Base-by-base conservation (phyloP, 2,888 invertebrate species). In the Macrosoma leucophasiata region DNA sequence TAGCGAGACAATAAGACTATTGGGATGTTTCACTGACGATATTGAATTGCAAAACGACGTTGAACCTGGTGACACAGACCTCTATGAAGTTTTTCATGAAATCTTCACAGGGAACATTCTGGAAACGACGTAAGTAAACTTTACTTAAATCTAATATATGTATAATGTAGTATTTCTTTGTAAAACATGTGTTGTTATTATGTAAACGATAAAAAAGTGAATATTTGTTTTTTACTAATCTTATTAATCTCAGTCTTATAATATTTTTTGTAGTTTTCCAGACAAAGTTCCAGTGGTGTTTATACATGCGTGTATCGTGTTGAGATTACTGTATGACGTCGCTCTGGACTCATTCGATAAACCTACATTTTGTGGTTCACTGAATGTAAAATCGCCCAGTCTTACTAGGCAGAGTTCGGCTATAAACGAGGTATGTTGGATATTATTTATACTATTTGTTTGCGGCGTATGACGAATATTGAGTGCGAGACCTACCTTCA, bases 291-390 rank as follows among this genome's bases (percentile, higher is more conserved):
- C 96, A 4, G 87, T 90, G 28, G 88, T 91, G 3, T 84, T 97
- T 46, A 88, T 92, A 10, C 94, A 95, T 59, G 92, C 94, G 1
- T 93, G 95, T 61, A 87, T 96, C 25, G 88, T 98, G 26, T 87
- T 97, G 52, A 88, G 98, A 36, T 85, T 97, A 32, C 81, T 99
- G 9, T 98, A 98, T 66, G 97, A 98, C 73, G 93, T 98, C 57
- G 96, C 97, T 0, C 86, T 98, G 48, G 98, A 99, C 74, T 90
- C 95, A 24, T 98, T 96, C 73, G 98, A 98, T 66, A 94, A 94
- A 74, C 93, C 92, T 0, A 90, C 90, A 34, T 85, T 91, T 46
- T 89, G 87, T 27, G 90, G 90, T 8, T 86, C 90, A 13, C 77
- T 91, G 3, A 87, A 87, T 37, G 87, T 89, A 12, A 88, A 89